These are phyloP conservation scores for Ennomos erosarius DNA, from an alignment of 2,888 invertebrate species.

Conservation along the genomic window DNA sequence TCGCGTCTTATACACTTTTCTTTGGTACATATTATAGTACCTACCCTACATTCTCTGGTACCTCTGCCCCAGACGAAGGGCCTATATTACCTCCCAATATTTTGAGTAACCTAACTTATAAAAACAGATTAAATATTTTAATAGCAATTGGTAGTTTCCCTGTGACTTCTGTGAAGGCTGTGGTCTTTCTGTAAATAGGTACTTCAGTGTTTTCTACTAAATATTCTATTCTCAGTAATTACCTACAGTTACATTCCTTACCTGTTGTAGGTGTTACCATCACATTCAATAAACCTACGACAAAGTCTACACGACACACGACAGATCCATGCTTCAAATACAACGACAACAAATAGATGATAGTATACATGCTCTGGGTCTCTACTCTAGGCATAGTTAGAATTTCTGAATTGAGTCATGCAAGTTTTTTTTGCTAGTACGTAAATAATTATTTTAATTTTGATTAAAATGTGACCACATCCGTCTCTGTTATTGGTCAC, in stretches of 20 bases:
- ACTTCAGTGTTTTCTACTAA: no score
- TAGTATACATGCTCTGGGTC: conserved; percentile 19
- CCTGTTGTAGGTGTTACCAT: neutral
- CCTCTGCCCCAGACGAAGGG: no score
- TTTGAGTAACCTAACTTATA: no score
- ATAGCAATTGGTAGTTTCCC: no score
- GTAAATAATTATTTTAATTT: conserved; percentile 20
- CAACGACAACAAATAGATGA: conserved; percentile 17
- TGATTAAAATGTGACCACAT: conserved; percentile 31
- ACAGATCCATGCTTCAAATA: conserved; percentile 20
- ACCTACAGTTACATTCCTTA: neutral
- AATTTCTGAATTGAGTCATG: conserved; percentile 9
- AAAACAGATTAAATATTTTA: no score
- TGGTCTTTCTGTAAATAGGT: no score
- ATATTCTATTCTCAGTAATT: no score
- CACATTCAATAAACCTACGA: conserved; percentile 3
- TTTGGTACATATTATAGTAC: no score
- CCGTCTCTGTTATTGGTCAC: conserved; percentile 27
- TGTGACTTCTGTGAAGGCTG: no score
- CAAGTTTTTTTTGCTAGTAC: conserved; percentile 10
- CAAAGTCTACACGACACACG: conserved; percentile 19
- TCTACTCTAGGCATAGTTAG: neutral
- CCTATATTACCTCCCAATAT: no score
- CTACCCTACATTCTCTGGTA: no score
- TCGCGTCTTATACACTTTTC: no score